These are phyloP conservation scores for Synchiropus splendidus DNA, from an alignment of 2,113 vertebrate species.

Conservation along the genomic window DNA sequence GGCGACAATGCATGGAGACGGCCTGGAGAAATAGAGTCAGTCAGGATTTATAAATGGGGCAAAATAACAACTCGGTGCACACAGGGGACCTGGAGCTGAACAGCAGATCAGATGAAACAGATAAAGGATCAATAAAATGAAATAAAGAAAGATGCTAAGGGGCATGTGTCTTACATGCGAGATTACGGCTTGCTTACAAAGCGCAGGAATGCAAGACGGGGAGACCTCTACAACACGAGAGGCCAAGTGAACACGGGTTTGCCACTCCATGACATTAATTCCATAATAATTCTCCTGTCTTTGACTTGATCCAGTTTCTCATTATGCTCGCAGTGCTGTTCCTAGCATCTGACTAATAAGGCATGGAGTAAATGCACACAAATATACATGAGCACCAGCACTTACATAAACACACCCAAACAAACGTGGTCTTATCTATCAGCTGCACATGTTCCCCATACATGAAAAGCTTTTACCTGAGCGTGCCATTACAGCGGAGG, in stretches of 20 bases:
- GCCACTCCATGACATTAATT: too few relatives aligned
- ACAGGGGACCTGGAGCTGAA: conserved; percentile 35
- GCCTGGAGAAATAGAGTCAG: conserved; percentile 24
- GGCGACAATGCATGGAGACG: conserved; percentile 2
- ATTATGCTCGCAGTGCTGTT: too few relatives aligned
- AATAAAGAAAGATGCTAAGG: too few relatives aligned
- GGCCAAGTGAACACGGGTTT: too few relatives aligned
- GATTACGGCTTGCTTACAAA: too few relatives aligned
- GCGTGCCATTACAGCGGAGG: conserved; percentile 50
- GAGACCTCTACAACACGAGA: too few relatives aligned
- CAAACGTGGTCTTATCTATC: conserved; percentile 59
- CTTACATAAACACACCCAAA: conserved; percentile 29
- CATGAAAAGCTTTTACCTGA: conserved; percentile 63
- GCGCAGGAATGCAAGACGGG: too few relatives aligned
- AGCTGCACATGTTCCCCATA: conserved; percentile 63
- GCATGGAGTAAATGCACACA: conserved; percentile 28
- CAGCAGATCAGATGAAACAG: conserved; percentile 30
- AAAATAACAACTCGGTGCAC: conserved; percentile 35
- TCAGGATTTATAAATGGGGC: conserved; percentile 34
- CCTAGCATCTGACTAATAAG: conserved; percentile 9
- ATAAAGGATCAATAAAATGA: conserved; percentile 42
- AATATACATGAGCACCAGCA: neutral
- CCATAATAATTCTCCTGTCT: too few relatives aligned
- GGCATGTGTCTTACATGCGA: too few relatives aligned
- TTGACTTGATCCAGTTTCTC: too few relatives aligned